Evolutionary conservation across 2,888 invertebrate species (phyloP).

Genomic region (Amaurobius ferox): DNA sequence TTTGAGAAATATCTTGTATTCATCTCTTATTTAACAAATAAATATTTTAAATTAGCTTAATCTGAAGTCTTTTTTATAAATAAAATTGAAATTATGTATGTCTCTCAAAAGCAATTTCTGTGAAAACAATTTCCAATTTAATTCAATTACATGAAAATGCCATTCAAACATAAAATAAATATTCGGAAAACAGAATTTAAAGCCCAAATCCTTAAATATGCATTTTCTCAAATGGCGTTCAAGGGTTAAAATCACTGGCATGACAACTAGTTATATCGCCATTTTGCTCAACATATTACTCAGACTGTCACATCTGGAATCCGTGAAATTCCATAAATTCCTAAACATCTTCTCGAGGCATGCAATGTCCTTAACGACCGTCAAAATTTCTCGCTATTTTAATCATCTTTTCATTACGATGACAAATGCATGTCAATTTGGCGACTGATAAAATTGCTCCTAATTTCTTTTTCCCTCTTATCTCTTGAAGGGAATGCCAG

Average conservation of each 20-base stretch:
- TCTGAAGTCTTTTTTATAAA: too few relatives aligned
- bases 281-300: neutral
- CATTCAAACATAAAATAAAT: too few relatives aligned
- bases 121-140: too few relatives aligned
- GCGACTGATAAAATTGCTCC: constrained; percentile 36
- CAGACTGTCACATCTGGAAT: neutral
- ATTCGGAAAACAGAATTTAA: too few relatives aligned
- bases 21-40: too few relatives aligned
- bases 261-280: neutral
- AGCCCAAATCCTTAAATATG: too few relatives aligned
- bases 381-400: constrained; percentile 50
- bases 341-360: neutral
- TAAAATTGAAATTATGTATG: too few relatives aligned
- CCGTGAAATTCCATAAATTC: neutral
- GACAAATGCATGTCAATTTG: constrained; percentile 29
- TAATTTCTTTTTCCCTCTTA: constrained; percentile 6
- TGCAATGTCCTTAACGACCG: neutral
- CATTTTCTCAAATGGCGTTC: too few relatives aligned
- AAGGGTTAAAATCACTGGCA: neutral
- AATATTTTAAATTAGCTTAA: too few relatives aligned
- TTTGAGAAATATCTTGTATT: too few relatives aligned
- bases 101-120: too few relatives aligned
- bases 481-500: constrained; percentile 15
- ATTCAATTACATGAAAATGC: too few relatives aligned
- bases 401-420: constrained; percentile 63